Percentiles rank a stretch among this genome's conserved stretches.
phyloP scores from a whole-genome alignment of 2,113 vertebrate genomes.

The Litocranius walleri region DNA sequence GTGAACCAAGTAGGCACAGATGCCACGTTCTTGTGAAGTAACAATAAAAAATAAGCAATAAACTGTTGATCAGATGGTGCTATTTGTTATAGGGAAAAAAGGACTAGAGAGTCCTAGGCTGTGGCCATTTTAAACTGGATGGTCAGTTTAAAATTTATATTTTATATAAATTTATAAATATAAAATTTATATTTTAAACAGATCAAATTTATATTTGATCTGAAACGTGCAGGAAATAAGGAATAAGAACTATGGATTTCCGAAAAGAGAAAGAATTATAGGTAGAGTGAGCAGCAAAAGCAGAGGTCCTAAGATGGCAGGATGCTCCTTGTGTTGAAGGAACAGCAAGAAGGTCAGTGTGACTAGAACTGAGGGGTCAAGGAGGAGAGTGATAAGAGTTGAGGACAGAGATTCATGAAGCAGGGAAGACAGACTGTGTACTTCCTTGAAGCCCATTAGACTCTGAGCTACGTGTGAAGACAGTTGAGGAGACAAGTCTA shows the following conservation, averaged over 20 bases:
- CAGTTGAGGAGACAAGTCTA: not conserved
- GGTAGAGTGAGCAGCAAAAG: not conserved
- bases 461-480: not conserved
- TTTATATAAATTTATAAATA: no score
- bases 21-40: not conserved
- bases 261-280: not conserved
- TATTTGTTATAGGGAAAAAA: not conserved
- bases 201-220: not conserved
- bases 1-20: not conserved
- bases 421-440: rapidly evolving
- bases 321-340: not conserved
- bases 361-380: not conserved
- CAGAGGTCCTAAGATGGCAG: not conserved
- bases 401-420: not conserved
- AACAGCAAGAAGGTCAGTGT: not conserved
- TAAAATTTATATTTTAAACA: no score
- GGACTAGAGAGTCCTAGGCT: not conserved
- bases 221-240: not conserved
- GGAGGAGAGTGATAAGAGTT: not conserved
- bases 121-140: not conserved
- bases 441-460: not conserved
- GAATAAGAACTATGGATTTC: not conserved
- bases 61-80: not conserved
- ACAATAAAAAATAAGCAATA: not conserved
- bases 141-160: not conserved